Conservation (phyloP, 2,888 invertebrate species). For the Serripes groenlandicus region DNA sequence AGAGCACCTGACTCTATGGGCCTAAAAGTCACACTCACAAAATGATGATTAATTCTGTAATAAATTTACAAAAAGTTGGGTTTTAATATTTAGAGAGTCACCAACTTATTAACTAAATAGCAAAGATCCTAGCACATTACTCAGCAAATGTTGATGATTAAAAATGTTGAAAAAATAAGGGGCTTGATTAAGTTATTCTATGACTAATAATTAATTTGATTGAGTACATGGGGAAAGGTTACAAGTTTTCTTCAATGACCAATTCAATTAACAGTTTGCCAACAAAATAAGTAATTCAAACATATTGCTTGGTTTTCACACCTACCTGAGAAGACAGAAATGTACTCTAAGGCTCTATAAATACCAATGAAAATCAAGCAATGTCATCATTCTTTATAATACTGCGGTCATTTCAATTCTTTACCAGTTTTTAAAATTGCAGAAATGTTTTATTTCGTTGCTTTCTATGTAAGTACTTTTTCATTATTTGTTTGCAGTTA, state of each 20-base stretch:
- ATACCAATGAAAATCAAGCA: background rate
- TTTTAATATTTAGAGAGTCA: too few relatives aligned
- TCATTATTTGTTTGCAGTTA: too few relatives aligned
- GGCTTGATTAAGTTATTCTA: too few relatives aligned
- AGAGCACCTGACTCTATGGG: too few relatives aligned
- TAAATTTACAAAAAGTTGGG: too few relatives aligned
- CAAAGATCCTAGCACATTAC: too few relatives aligned
- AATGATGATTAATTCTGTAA: too few relatives aligned
- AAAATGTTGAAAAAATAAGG: too few relatives aligned
- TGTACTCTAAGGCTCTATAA: constrained; percentile 1
- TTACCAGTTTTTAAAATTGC: background rate
- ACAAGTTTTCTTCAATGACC: background rate
- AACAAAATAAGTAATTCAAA: background rate
- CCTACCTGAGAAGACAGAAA: constrained; percentile 2
- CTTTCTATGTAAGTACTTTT: constrained; percentile 7
- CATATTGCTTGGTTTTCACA: background rate
- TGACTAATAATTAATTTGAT: too few relatives aligned
- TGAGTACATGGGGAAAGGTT: constrained; percentile 2
- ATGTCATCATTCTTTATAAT: background rate
- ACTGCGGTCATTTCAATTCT: background rate
- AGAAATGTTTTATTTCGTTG: background rate
- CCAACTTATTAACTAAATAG: too few relatives aligned
- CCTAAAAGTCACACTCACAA: too few relatives aligned
- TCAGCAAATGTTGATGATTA: too few relatives aligned
- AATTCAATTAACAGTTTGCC: background rate